These are phyloP conservation scores for Strigamia transsilvanica DNA, from an alignment of 2,888 invertebrate species.

Conservation along the genomic window DNA sequence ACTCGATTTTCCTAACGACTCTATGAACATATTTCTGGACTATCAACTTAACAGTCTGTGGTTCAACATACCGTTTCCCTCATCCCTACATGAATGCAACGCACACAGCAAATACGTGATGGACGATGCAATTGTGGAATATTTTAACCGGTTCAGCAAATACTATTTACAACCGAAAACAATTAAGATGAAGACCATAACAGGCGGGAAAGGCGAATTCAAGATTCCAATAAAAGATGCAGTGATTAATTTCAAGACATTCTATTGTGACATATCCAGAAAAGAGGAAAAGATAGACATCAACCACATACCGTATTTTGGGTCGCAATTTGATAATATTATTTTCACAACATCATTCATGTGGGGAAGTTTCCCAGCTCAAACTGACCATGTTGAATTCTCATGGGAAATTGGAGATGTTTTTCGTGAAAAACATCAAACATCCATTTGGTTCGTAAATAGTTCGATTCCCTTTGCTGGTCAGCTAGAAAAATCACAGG, in stretches of 20 bases:
- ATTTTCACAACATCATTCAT: neutral
- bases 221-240: neutral
- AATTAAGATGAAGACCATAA: neutral
- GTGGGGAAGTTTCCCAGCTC: neutral
- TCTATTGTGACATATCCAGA: neutral
- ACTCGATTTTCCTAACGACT: neutral
- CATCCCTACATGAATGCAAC: neutral
- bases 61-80: neutral
- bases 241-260: neutral
- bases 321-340: no score
- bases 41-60: neutral
- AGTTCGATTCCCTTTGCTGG: neutral
- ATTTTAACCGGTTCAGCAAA: neutral
- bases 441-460: neutral
- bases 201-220: neutral
- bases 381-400: neutral
- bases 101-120: neutral
- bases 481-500: neutral
- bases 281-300: neutral
- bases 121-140: neutral
- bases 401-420: neutral
- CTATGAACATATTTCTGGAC: neutral
- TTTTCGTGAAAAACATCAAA: neutral
- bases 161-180: neutral
- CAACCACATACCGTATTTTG: neutral